phyloP scores from a whole-genome alignment of 2,888 invertebrate genomes.

The Gerris lacustris region DNA sequence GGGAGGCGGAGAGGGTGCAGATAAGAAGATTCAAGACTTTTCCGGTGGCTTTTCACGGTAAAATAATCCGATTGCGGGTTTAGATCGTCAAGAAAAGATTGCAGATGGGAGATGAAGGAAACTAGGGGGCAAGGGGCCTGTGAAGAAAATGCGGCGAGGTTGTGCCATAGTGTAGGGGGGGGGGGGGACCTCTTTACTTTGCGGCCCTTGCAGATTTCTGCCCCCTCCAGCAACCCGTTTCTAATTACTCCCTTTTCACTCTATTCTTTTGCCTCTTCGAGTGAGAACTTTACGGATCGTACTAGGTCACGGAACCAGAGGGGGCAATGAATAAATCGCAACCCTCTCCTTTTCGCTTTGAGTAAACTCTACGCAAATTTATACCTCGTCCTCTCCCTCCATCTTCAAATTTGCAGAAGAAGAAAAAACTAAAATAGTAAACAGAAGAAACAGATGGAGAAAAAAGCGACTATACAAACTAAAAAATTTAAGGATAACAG shows the following conservation, averaged over 20 bases:
- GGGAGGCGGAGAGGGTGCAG: neutral
- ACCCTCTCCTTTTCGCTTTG: neutral
- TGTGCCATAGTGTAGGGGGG: neutral
- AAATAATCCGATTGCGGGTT: neutral
- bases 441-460: no score
- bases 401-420: no score
- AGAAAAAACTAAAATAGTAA: no score
- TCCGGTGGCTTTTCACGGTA: neutral
- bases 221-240: neutral
- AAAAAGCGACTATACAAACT: no score
- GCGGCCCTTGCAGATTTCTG: neutral
- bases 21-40: slow-evolving; percentile 1
- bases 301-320: neutral
- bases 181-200: neutral
- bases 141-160: no score
- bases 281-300: neutral
- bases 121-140: neutral
- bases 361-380: neutral
- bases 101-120: neutral
- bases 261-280: neutral
- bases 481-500: no score
- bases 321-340: neutral
- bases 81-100: neutral
- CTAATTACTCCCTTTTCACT: neutral
- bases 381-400: no score